These are phyloP conservation scores for Tachystola acroxantha DNA, from an alignment of 2,888 invertebrate species.

Conservation along the genomic window DNA sequence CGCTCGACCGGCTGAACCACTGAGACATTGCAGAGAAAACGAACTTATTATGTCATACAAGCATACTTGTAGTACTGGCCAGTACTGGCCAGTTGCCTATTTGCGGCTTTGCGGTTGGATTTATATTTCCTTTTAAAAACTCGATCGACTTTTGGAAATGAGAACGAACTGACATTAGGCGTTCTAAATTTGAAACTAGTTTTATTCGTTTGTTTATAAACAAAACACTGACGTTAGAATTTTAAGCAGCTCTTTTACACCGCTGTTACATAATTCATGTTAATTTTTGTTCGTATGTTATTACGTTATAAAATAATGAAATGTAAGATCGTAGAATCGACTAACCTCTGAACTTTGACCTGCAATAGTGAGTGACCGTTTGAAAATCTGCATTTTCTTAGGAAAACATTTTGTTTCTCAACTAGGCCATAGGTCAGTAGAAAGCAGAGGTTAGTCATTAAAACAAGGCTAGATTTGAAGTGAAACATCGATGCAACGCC, in stretches of 20 bases:
- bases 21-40: slow-evolving; percentile 28
- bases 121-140: slow-evolving; percentile 6
- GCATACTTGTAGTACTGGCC: slow-evolving; percentile 9
- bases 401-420: slow-evolving; percentile 53
- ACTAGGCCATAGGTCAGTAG: slow-evolving; percentile 67
- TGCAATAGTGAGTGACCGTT: slow-evolving; percentile 15
- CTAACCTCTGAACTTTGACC: slow-evolving; percentile 44
- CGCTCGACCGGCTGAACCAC: slow-evolving; percentile 15
- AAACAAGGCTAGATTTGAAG: slow-evolving; percentile 15
- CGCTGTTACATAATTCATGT: slow-evolving; percentile 4
- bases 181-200: slow-evolving; percentile 2
- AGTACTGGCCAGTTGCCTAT: slow-evolving; percentile 11
- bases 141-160: slow-evolving; percentile 9
- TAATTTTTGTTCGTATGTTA: slow-evolving; percentile 1
- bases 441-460: slow-evolving; percentile 49
- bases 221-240: background rate
- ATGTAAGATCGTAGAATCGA: slow-evolving; percentile 2
- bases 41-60: slow-evolving; percentile 29
- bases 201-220: slow-evolving; percentile 2
- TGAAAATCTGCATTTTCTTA: slow-evolving; percentile 46
- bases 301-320: slow-evolving; percentile 1
- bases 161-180: slow-evolving; percentile 6
- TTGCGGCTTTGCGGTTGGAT: slow-evolving; percentile 10
- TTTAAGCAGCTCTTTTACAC: no score
- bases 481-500: no score